A percentile compares a stretch with the other conserved stretches of the same genome.
phyloP scores from a whole-genome alignment of 1,140 invertebrate genomes.

The Zaprionus tsacasi region DNA sequence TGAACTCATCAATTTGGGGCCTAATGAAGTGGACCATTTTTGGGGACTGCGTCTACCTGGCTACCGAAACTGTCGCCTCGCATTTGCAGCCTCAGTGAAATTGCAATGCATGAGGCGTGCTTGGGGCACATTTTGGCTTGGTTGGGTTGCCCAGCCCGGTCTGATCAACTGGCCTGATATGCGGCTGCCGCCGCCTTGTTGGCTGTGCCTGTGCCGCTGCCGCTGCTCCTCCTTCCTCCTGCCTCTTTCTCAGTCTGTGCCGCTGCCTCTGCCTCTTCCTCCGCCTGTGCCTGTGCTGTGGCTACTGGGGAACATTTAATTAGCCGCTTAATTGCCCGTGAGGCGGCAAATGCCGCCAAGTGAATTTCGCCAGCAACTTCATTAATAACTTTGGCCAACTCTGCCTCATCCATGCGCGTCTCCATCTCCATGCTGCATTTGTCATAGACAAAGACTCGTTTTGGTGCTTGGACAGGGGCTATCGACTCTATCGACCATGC shows the following conservation, averaged over 20 bases:
- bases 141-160: not conserved
- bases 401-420: not conserved
- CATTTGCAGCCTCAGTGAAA: slow-evolving; percentile 64
- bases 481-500: slow-evolving; percentile 34
- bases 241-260: too few relatives aligned
- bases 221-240: not conserved
- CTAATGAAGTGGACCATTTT: slow-evolving; percentile 69
- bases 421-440: slow-evolving; percentile 52
- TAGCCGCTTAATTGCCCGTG: slow-evolving; percentile 76
- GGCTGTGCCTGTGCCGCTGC: too few relatives aligned
- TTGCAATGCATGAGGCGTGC: slow-evolving; percentile 65
- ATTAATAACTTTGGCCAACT: slow-evolving; percentile 60
- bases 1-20: slow-evolving; percentile 80
- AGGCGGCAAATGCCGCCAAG: slow-evolving; percentile 43
- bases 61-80: slow-evolving; percentile 62
- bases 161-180: too few relatives aligned
- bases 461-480: not conserved
- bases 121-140: slow-evolving; percentile 5
- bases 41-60: not conserved
- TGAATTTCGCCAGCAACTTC: slow-evolving; percentile 62
- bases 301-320: slow-evolving; percentile 68
- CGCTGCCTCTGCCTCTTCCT: not conserved
- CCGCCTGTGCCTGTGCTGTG: not conserved
- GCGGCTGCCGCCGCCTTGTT: too few relatives aligned
- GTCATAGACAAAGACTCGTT: slow-evolving; percentile 63